phyloP scores from a whole-genome alignment of 2,113 vertebrate species.

The Channa argus region DNA sequence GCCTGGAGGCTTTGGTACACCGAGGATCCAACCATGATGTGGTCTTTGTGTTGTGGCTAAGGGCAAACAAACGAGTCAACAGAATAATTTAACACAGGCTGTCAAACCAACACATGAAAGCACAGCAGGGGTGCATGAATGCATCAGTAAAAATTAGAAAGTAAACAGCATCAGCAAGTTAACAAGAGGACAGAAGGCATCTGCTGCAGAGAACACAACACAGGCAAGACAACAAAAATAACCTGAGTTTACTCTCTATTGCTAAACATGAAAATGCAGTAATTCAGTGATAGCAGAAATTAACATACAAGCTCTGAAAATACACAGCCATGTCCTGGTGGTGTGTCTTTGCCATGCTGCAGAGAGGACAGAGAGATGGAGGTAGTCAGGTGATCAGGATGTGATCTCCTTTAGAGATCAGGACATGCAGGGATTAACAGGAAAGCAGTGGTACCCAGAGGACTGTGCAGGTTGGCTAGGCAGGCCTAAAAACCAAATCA shows the following conservation, averaged over 20 bases:
- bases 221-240: constrained; percentile 37
- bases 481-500: constrained; percentile 71
- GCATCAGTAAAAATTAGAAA: constrained; percentile 58
- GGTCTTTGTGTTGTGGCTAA: constrained; percentile 99
- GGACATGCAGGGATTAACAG: constrained; percentile 79
- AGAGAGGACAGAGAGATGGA: constrained; percentile 76
- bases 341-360: constrained; percentile 71
- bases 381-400: constrained; percentile 78
- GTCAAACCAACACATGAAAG: constrained; percentile 43
- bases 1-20: constrained; percentile 94
- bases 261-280: constrained; percentile 53
- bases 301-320: constrained; percentile 74
- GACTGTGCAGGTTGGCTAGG: constrained; percentile 64
- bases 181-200: constrained; percentile 54
- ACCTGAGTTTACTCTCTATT: constrained; percentile 53
- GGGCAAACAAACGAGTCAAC: constrained; percentile 65
- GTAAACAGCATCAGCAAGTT: constrained; percentile 63
- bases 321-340: constrained; percentile 69
- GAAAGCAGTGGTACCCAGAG: constrained; percentile 68
- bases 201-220: constrained; percentile 42
- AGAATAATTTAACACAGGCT: constrained; percentile 47
- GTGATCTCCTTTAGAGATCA: constrained; percentile 80
- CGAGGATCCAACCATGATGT: constrained; percentile 99
- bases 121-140: constrained; percentile 46
- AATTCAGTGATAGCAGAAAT: constrained; percentile 71